Evolutionary conservation across 1,140 invertebrate genomes (phyloP), one percentile per base, ranked within the genome.

Genomic region (Leptestheria dahalacensis): DNA sequence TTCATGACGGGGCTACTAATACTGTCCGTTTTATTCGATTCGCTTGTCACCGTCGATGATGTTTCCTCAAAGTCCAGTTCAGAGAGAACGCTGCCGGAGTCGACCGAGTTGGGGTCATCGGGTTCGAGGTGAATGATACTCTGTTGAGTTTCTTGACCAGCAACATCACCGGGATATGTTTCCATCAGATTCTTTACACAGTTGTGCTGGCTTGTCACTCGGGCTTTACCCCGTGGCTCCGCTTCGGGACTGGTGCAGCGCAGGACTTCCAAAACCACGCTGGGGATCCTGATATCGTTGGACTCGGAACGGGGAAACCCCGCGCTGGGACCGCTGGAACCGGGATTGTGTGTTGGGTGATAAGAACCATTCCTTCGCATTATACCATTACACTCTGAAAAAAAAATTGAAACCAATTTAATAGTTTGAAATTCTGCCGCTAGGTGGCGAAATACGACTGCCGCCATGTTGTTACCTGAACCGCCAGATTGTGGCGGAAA

Each of bases 71-170:
- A 55, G 6, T 33, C 48, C 49, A 29, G 26, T 15, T 60, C 58
- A 18, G 58, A 50, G 21, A 60, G 48, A 23, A 52, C 58, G 18
- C 51, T 52, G 15, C 51, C 58, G 0, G 58, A 60, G 33, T 55
- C 53, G 24, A 60, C 48, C 29, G 48, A 60, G 25, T 60, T 60
- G 2, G 58, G 58, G 25, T 60, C 58, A 21, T 60, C 58, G 24
- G 58, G 58, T 23, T 60, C 58, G 3, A 60, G 49, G 18, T 60
- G 58, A 12, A 60, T 49, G 15, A 60, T 49, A 10, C 48, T 52
- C 24, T 60, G 58, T 9, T 20, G 18, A 9, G 53, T n/a, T n/a
- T n/a, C n/a, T n/a, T 24, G 11, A 52, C 12, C 20, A 20, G 28
- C 21, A 56, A 20, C 4, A 20, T 56, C 15, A 41, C 28, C 12